Base-by-base conservation (phyloP, 2,888 invertebrate species). In the Nomada lathburiana region DNA sequence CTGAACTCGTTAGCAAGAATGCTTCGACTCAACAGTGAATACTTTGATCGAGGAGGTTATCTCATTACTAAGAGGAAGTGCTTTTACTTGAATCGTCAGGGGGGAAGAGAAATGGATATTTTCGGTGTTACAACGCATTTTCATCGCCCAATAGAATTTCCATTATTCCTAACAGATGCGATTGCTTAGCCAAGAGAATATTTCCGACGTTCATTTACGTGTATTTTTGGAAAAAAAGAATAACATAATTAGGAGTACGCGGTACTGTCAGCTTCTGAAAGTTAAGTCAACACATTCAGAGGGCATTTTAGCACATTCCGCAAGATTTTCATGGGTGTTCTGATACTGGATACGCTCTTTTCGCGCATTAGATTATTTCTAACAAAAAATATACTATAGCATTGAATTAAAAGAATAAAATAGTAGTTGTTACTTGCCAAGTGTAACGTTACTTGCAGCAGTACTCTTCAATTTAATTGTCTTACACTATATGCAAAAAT, bases 171-270 rank as follows among this genome's bases (percentile, higher is more conserved):
- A 11, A 23, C 60, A 50, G 60, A 36, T 36, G 50, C 20, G 50
- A n/a, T 11, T 62, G 50, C 62, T 71, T 50, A 20, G 62, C 36
- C 20, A 71, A 50, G 36, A 16, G 11, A 59, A 59, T 36, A 60
- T 18, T 23, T 29, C 47, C n/a, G 16, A 62, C 44, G 29, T n/a
- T 70, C 47, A 50, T 50, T 57, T 26, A 26, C n/a, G 18, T 13
- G 60, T 71, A 71, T 52, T 62, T 71, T 62, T 71, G 23, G 62
- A 50, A 50, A 62, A 64, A 62, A 62, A 64, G 52, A 71, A 55
- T 71, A 52, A 71, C 70, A 71, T 50, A 36, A 71, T 70, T 59
- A 70, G 13, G 59, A 29, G n/a, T 44, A 36, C 13, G 47, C 26
- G 10, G 10, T 29, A n/a, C 9, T n/a, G n/a, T 0, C n/a, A 29